Base-by-base conservation (phyloP, 2,888 invertebrate species). In the Platycheirus albimanus region DNA sequence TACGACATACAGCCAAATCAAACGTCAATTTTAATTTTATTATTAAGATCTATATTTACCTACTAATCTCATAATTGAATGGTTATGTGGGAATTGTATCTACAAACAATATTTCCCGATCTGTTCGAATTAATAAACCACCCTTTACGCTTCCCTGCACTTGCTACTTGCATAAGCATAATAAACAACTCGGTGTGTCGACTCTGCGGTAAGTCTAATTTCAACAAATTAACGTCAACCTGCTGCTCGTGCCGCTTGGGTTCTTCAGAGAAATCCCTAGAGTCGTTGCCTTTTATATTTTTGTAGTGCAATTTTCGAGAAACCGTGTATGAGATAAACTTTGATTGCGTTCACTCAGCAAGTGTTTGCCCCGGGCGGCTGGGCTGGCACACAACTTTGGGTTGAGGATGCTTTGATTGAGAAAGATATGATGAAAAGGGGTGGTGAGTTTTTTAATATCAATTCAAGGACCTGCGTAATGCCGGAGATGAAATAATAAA, bases 401-500 rank as follows among this genome's bases (percentile, higher is more conserved):
- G 36, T 67, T 54, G 72, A 74, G 83, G 77, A 72, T 74, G 63
- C 72, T 74, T 24, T 45, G 69, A 69, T 58, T 83, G 43, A 28
- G 45, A 49, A 45, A 28, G 45, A 49, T 45, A 74, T 74, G 72
- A 56, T 74, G 77, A 70, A 76, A 72, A 83, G 43, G n/a, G 58
- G 83, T 78, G 83, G 83, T 83, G 74, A 69, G 58, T 64, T 78
- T 74, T 83, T 83, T 83, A 83, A 83, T 78, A 83, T 83, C 78
- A n/a, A n/a, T 52, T 83, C 78, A 83, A 83, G 83, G 78, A 78
- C 83, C 83, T 74, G 83, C 74, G 72, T 83, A 74, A 78, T 78
- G 78, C 69, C 72, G 64, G 77, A 63, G 72, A 83, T 83, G 78
- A 74, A 83, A 83, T 78, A 69, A 75, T 75, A 70, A 74, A 80